phyloP scores from a whole-genome alignment of 2,888 invertebrate genomes.

The Chrysina gloriosa region DNA sequence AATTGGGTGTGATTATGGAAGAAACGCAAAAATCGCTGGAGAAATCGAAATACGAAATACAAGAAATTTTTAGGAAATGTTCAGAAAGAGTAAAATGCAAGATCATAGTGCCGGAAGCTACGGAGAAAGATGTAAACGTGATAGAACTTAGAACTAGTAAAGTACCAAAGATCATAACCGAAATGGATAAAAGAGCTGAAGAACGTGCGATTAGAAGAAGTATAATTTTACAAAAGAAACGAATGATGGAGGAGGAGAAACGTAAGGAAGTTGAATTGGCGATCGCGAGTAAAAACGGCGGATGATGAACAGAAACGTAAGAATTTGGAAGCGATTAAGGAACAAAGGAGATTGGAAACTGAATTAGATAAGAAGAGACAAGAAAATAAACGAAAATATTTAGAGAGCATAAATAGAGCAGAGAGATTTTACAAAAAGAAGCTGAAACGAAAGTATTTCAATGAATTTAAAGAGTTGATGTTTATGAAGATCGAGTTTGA shows the following conservation, averaged over 20 bases:
- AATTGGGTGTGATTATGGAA: constrained; percentile 75
- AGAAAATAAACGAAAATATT: constrained; percentile 64
- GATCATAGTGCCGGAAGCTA: constrained; percentile 64
- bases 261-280: constrained; percentile 73
- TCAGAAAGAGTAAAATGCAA: constrained; percentile 63
- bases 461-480: constrained; percentile 60
- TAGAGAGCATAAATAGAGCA: constrained; percentile 64
- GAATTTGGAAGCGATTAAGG: constrained; percentile 72
- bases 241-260: constrained; percentile 66
- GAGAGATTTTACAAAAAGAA: constrained; percentile 62
- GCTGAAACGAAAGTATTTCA: constrained; percentile 60
- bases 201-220: constrained; percentile 68
- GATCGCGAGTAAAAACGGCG: constrained; percentile 69
- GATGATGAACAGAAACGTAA: constrained; percentile 73
- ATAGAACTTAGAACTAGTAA: constrained; percentile 67
- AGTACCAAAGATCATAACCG: constrained; percentile 76
- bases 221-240: constrained; percentile 67
- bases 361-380: constrained; percentile 71
- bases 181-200: constrained; percentile 79
- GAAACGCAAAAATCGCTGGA: constrained; percentile 72
- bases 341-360: constrained; percentile 70
- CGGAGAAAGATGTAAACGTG: constrained; percentile 59
- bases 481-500: constrained; percentile 60
- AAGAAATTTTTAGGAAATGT: constrained; percentile 64
- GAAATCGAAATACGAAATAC: constrained; percentile 70